These are phyloP conservation scores for Diabrotica virgifera DNA, from an alignment of 1,140 invertebrate genomes.

Conservation along the genomic window DNA sequence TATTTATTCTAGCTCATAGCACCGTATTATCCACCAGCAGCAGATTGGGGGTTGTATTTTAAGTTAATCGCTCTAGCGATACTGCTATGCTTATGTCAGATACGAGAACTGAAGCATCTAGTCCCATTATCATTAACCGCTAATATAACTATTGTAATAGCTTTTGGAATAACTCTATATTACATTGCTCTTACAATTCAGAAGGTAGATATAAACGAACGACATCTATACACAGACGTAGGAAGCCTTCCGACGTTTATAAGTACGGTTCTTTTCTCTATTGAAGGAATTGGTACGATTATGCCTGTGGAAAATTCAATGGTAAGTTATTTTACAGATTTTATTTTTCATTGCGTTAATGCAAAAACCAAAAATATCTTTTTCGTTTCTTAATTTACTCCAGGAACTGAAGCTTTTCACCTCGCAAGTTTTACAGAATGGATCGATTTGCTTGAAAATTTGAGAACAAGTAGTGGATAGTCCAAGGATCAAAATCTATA, in stretches of 20 bases:
- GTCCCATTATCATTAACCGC: slow-evolving; percentile 73
- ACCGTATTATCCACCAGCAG: slow-evolving; percentile 24
- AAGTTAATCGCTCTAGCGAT: slow-evolving; percentile 60
- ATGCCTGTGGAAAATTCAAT: slow-evolving; percentile 89
- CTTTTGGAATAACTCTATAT: slow-evolving; percentile 68
- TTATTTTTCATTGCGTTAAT: too few species aligned
- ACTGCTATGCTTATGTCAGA: slow-evolving; percentile 60
- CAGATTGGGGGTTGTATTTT: slow-evolving; percentile 51
- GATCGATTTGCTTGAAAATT: too few species aligned
- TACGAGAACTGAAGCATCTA: slow-evolving; percentile 68
- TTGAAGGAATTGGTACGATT: slow-evolving; percentile 74
- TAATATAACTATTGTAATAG: slow-evolving; percentile 64
- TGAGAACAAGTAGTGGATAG: too few species aligned
- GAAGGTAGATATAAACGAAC: slow-evolving; percentile 30
- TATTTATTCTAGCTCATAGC: slow-evolving; percentile 23
- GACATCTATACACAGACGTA: slow-evolving; percentile 26
- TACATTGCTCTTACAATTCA: slow-evolving; percentile 63
- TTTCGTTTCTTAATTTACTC: too few species aligned
- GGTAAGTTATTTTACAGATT: slow-evolving; percentile 47
- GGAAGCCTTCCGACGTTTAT: slow-evolving; percentile 54
- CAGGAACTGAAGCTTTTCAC: too few species aligned
- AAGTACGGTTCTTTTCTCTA: slow-evolving; percentile 71
- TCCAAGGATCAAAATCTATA: too few species aligned
- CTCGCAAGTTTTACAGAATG: too few species aligned
- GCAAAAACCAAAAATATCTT: too few species aligned